Evolutionary conservation across 1,140 invertebrate species (phyloP), one percentile per base, ranked within the genome.

Genomic region (Ceratosolen fusciceps): DNA sequence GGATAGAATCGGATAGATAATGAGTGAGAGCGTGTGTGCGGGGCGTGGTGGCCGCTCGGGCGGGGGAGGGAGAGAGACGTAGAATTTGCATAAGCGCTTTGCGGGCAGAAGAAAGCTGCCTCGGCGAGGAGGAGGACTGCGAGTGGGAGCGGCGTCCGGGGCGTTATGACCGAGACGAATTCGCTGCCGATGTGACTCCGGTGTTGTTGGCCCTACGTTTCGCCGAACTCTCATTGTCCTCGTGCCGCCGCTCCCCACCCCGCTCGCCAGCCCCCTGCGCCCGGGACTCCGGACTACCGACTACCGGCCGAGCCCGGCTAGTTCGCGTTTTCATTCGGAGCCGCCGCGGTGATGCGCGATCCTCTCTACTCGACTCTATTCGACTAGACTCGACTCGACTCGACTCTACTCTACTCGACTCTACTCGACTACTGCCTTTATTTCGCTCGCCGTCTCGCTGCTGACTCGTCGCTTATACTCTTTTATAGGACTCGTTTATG

Each of bases 81-180:
- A n/a, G 71, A 47, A 77, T 77, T 77, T 77, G 52, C 65, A 77
- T 77, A 77, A 77, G 67, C 75, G 65, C 62, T 68, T 70, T 76
- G 65, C 67, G 75, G 65, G 31, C 54, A 77, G 75, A 77, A 56
- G 67, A 77, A 77, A 77, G 75, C 75, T 26, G 65, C 58, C 65
- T 34, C 34, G 34, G n/a, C 67, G 14, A 47, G 34, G 21, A 10
- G 7, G 16, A 9, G n/a, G 49, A 68, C 47, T 75, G 60, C 58
- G 60, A 75, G 74, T n/a, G n/a, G n/a, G n/a, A n/a, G n/a, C n/a
- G n/a, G n/a, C 60, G 56, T 31, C 34, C 37, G 74, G 43, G 31
- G 31, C 31, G 75, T 68, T 77, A 70, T 71, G 34, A 52, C 67
- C 67, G 54, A 77, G 75, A 77, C 75, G 71, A 77, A 77, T 77